phyloP scores from a whole-genome alignment of 2,888 invertebrate genomes.

The Malthinus flaveolus region DNA sequence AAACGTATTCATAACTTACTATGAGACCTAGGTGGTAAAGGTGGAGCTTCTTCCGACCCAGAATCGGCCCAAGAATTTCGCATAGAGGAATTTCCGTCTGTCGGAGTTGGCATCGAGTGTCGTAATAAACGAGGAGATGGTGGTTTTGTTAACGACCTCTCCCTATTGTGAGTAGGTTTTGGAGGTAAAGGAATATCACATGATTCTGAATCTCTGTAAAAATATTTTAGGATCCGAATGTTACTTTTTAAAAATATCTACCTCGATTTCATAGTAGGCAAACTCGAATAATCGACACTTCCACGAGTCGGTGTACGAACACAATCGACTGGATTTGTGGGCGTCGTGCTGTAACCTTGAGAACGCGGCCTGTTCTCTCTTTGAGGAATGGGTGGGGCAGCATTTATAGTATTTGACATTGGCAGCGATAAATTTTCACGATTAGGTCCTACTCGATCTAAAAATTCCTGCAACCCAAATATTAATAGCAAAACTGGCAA shows the following conservation, averaged over 20 bases:
- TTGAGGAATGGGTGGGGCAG: slow-evolving; percentile 65
- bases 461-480: slow-evolving; percentile 29
- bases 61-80: slow-evolving; percentile 63
- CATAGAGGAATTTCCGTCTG: slow-evolving; percentile 56
- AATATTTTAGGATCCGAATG: not conserved
- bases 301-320: slow-evolving; percentile 53
- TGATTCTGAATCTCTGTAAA: slow-evolving; percentile 44
- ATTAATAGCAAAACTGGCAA: not conserved
- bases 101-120: slow-evolving; percentile 59
- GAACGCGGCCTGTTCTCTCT: slow-evolving; percentile 62
- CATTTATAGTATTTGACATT: slow-evolving; percentile 43
- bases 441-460: slow-evolving; percentile 38
- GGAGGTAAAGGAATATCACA: slow-evolving; percentile 57
- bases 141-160: slow-evolving; percentile 59
- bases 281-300: slow-evolving; percentile 53
- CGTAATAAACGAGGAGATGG: slow-evolving; percentile 59
- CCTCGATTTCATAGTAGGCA: slow-evolving; percentile 54
- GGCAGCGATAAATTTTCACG: slow-evolving; percentile 53
- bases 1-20: slow-evolving; percentile 59
- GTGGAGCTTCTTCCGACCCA: slow-evolving; percentile 67
- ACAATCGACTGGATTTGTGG: slow-evolving; percentile 47
- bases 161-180: slow-evolving; percentile 54
- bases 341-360: slow-evolving; percentile 58
- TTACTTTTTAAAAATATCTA: slow-evolving; percentile 26
- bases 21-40: slow-evolving; percentile 78